Evolutionary conservation across 1,140 invertebrate genomes (phyloP).

Genomic region (Druon quercuslanigerum): DNA sequence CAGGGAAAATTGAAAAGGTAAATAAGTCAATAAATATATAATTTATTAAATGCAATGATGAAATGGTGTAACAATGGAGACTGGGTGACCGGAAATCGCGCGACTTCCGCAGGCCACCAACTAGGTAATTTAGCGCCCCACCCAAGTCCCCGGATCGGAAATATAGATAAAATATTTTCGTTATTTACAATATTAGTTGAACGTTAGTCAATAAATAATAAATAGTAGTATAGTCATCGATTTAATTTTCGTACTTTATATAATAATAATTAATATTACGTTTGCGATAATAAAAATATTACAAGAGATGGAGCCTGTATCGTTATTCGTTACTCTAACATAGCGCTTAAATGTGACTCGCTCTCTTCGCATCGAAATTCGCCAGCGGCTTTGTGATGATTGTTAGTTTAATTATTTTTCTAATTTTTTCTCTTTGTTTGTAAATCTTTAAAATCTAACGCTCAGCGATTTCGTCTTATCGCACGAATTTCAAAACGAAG

Average conservation of each 20-base stretch:
- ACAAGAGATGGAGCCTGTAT: slow-evolving; percentile 73
- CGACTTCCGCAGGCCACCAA: slow-evolving; percentile 60
- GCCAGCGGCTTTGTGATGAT: slow-evolving; percentile 35
- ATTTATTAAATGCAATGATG: slow-evolving; percentile 77
- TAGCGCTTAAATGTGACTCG: slow-evolving; percentile 51
- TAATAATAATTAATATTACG: slow-evolving; percentile 62
- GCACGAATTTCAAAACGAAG: slow-evolving; percentile 30
- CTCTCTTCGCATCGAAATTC: slow-evolving; percentile 48
- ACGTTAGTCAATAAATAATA: slow-evolving; percentile 74
- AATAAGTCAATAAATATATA: slow-evolving; percentile 75
- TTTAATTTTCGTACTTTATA: slow-evolving; percentile 59
- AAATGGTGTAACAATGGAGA: slow-evolving; percentile 76
- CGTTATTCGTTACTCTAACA: slow-evolving; percentile 62
- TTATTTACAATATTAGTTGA: slow-evolving; percentile 76
- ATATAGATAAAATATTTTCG: slow-evolving; percentile 77
- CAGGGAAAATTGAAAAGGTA: slow-evolving; percentile 38
- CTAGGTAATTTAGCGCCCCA: slow-evolving; percentile 63
- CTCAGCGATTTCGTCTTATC: slow-evolving; percentile 56
- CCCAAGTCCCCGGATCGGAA: slow-evolving; percentile 70
- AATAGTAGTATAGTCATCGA: slow-evolving; percentile 70
- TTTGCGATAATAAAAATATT: slow-evolving; percentile 75
- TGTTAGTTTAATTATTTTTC: slow-evolving; percentile 11
- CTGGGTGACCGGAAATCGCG: slow-evolving; percentile 62
- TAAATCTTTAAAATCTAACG: slow-evolving; percentile 17
- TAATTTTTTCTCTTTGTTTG: slow-evolving; percentile 12